A percentile compares a stretch with the other conserved stretches of the same genome.
These are phyloP conservation scores for Drosophila macrospina DNA, from an alignment of 2,888 invertebrate species.

Conservation along the genomic window DNA sequence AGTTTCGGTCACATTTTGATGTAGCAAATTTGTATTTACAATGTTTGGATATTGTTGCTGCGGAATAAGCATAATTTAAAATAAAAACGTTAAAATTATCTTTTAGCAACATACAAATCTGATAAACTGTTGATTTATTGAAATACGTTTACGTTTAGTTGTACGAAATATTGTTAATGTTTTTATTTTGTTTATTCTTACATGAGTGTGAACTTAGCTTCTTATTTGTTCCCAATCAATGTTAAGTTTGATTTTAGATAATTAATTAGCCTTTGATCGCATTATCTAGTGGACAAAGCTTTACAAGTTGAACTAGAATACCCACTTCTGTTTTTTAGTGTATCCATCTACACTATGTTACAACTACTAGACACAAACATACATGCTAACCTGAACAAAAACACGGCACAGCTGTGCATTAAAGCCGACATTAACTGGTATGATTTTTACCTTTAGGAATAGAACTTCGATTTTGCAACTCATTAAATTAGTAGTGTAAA, in stretches of 20 bases:
- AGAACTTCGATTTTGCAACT: conserved; percentile 26
- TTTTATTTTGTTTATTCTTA: background rate
- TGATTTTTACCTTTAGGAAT: conserved; percentile 32
- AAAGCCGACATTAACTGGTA: conserved; percentile 34
- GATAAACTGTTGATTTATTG: conserved; percentile 30
- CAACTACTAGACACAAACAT: conserved; percentile 15
- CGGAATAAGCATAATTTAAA: conserved; percentile 43
- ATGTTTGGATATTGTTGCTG: conserved; percentile 48
- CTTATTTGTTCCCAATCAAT: conserved; percentile 19
- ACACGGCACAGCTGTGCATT: conserved; percentile 44
- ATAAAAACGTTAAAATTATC: conserved; percentile 44
- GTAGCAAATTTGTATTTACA: conserved; percentile 61
- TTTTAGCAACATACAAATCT: conserved; percentile 53
- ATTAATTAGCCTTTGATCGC: conserved; percentile 2
- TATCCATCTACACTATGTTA: conserved; percentile 20
- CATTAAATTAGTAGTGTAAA: conserved; percentile 23
- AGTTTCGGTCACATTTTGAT: conserved; percentile 62
- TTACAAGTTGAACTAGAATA: conserved; percentile 20
- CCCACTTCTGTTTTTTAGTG: background rate
- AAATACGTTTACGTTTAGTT: too few species aligned
- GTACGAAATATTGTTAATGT: background rate
- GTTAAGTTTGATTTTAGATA: conserved; percentile 2
- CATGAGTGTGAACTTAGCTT: conserved; percentile 3
- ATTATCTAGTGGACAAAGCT: conserved; percentile 11
- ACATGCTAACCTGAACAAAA: conserved; percentile 32